Evolutionary conservation across 2,888 invertebrate genomes (phyloP), one percentile per base, ranked within the genome.

Genomic region (Ferrisia virgata): DNA sequence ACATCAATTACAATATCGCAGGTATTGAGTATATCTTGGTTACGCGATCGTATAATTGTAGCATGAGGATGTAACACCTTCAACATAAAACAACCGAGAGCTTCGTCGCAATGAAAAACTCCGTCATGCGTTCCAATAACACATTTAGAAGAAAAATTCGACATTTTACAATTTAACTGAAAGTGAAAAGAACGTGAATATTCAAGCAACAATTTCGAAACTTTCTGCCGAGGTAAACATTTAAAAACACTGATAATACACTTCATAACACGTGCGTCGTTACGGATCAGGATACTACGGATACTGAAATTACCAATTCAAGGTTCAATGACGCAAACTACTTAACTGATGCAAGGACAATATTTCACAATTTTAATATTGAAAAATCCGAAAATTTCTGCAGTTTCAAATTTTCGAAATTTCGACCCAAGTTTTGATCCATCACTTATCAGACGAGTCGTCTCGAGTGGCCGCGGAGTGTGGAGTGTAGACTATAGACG

Each of bases 1-100:
- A 99, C 98, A 90, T 99, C 99, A 0, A 99, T 94, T 0, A 99
- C 96, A 86, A 99, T 93, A 88, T 98, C 96, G 89, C 98, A 98
- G 0, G 91, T 91, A 0, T 93, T 92, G 83, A 99, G 90, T 86
- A 92, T 85, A 40, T 88, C 87, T 3, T 88, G 87, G 87, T 93
- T 91, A 47, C 93, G 88, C 0, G 92, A 90, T 91, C 87, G 90
- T 8, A 96, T 89, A 85, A 99, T 95, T 86, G 92, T 91, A 0
- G 97, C 95, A 89, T 95, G 91, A 87, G 92, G 91, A 88, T 94
- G 98, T 4, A 98, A 89, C 80, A 91, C 90, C 88, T 94, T 94
- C 22, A 99, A 90, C 94, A 99, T 93, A 88, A 92, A 96, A 88
- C 97, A 97, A 0, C 97, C 99, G n/a, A 99, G 89, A 0, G 94